phyloP scores from a whole-genome alignment of 2,888 invertebrate species.

The Eilema griseolum region DNA sequence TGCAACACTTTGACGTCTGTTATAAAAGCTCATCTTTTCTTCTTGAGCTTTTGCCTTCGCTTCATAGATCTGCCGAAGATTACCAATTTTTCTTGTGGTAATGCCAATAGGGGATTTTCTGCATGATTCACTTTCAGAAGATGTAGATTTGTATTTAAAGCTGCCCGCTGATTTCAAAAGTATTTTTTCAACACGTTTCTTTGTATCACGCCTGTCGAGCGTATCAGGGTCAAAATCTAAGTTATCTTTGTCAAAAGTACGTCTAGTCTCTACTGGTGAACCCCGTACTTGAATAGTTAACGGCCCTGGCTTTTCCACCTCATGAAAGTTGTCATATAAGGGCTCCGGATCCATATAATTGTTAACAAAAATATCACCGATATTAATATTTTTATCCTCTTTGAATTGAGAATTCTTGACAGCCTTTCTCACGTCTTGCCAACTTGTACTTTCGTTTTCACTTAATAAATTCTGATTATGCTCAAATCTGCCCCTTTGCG shows the following conservation, averaged over 20 bases:
- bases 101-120: slow-evolving; percentile 68
- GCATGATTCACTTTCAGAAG: slow-evolving; percentile 63
- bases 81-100: slow-evolving; percentile 89
- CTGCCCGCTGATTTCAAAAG: slow-evolving; percentile 91
- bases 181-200: slow-evolving; percentile 82
- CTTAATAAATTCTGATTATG: slow-evolving; percentile 59
- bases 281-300: slow-evolving; percentile 94
- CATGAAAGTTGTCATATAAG: slow-evolving; percentile 78
- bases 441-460: slow-evolving; percentile 71
- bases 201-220: slow-evolving; percentile 88
- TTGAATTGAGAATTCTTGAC: slow-evolving; percentile 57
- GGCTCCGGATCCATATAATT: slow-evolving; percentile 82
- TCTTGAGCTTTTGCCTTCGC: slow-evolving; percentile 86
- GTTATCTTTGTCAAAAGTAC: slow-evolving; percentile 89
- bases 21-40: slow-evolving; percentile 67
- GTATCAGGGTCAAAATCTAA: slow-evolving; percentile 96
- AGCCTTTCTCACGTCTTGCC: slow-evolving; percentile 75
- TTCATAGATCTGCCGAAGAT: slow-evolving; percentile 93
- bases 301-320: slow-evolving; percentile 89
- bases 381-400: slow-evolving; percentile 76
- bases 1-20: slow-evolving; percentile 75
- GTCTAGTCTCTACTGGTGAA: slow-evolving; percentile 89
- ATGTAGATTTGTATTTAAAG: slow-evolving; percentile 87
- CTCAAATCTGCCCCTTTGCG: slow-evolving; percentile 62
- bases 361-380: slow-evolving; percentile 91